Conservation (phyloP, 2,113 vertebrate genomes). For the Cryptotis parvus region DNA sequence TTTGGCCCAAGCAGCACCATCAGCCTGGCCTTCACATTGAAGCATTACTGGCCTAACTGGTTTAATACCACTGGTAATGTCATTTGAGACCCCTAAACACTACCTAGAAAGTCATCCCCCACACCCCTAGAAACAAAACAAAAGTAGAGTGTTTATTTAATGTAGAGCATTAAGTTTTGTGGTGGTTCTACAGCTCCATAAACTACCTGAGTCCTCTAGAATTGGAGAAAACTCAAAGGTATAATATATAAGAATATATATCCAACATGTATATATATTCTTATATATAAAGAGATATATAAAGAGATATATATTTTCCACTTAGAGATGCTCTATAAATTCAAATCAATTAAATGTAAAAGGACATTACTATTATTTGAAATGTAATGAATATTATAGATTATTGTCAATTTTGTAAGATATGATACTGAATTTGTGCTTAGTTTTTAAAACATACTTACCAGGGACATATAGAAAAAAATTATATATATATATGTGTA, state of each 20-base stretch:
- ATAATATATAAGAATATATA: no score
- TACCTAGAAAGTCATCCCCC: no score
- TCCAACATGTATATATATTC: no score
- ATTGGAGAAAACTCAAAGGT: background rate
- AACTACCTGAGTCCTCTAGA: background rate
- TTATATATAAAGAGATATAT: no score
- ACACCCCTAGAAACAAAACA: no score
- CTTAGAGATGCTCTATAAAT: background rate
- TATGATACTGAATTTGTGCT: background rate
- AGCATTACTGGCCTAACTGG: no score
- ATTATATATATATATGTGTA: no score
- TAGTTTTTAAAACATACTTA: background rate
- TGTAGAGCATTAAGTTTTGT: background rate
- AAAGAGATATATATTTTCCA: background rate
- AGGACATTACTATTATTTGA: background rate
- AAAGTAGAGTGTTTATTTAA: no score
- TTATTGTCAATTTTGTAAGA: slow-evolving; percentile 2
- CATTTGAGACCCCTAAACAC: no score
- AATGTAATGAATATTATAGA: background rate
- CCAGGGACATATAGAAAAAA: background rate
- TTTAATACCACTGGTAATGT: no score
- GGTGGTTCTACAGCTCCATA: background rate
- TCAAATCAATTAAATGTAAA: slow-evolving; percentile 2
- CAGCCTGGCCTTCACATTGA: no score
- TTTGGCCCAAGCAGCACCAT: no score